phyloP scores from a whole-genome alignment of 2,113 vertebrate genomes.

The Pavo muticus region DNA sequence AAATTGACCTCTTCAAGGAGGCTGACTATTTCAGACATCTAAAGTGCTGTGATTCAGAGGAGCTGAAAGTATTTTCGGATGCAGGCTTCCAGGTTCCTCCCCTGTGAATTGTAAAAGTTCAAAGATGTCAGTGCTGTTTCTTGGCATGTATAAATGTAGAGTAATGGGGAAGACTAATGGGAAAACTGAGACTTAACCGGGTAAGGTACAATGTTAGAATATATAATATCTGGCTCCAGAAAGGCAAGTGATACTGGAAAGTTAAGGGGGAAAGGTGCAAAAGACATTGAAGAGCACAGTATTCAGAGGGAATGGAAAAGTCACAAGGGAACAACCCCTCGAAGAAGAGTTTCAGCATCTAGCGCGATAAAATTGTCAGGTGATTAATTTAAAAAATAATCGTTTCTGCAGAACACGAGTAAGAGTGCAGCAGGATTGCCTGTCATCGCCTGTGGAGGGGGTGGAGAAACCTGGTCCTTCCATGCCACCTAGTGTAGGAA shows the following conservation, averaged over 20 bases:
- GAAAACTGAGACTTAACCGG: background rate
- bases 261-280: background rate
- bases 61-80: background rate
- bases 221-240: background rate
- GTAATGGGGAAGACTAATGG: background rate
- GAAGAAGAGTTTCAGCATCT: background rate
- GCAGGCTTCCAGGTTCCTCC: background rate
- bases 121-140: background rate
- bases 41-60: background rate
- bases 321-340: background rate
- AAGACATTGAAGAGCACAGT: background rate
- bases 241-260: background rate
- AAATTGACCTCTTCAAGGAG: background rate
- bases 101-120: background rate
- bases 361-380: background rate
- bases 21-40: background rate
- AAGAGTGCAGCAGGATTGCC: background rate
- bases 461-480: constrained; percentile 62
- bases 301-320: constrained; percentile 44
- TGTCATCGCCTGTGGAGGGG: background rate
- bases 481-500: constrained; percentile 78
- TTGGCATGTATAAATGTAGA: background rate
- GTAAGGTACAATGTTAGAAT: background rate
- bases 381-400: background rate
- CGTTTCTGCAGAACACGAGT: background rate